phyloP scores from a whole-genome alignment of 2,113 vertebrate genomes.

The Leuciscus idus region DNA sequence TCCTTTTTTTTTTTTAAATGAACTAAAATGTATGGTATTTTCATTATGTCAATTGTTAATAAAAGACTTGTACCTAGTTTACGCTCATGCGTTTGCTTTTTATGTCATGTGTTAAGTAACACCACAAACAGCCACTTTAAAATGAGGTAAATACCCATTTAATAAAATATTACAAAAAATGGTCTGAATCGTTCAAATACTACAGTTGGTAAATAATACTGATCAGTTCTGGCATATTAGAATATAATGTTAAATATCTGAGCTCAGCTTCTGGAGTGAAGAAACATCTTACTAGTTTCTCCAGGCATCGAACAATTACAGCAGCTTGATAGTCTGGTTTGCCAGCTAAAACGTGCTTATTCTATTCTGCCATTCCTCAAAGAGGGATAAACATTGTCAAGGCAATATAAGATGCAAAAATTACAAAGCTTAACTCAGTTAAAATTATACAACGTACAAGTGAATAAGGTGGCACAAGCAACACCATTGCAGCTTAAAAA shows the following conservation, averaged over 20 bases:
- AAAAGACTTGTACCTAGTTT: constrained; percentile 68
- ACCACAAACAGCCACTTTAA: background rate
- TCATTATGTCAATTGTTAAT: constrained; percentile 81
- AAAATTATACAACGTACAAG: background rate
- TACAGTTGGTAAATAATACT: constrained; percentile 66
- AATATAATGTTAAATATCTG: constrained; percentile 32
- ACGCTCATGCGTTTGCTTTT: background rate
- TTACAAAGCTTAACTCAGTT: background rate
- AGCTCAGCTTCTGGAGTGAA: background rate
- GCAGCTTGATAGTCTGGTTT: constrained; percentile 33
- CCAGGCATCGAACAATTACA: constrained; percentile 54
- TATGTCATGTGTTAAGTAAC: background rate
- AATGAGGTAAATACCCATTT: constrained; percentile 60
- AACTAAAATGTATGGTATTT: constrained; percentile 76
- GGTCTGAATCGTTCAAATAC: constrained; percentile 55
- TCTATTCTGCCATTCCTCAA: constrained; percentile 32
- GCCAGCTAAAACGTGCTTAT: constrained; percentile 3
- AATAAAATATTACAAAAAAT: constrained; percentile 57
- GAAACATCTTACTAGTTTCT: constrained; percentile 1
- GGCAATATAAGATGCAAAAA: constrained; percentile 15
- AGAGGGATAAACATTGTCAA: constrained; percentile 33
- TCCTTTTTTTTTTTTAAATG: constrained; percentile 67
- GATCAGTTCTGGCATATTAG: constrained; percentile 31
- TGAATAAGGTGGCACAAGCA: background rate
- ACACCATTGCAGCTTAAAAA: background rate